Conservation (phyloP, 2,797 vertebrate genomes). For the Chlorospingus flavigularis region DNA sequence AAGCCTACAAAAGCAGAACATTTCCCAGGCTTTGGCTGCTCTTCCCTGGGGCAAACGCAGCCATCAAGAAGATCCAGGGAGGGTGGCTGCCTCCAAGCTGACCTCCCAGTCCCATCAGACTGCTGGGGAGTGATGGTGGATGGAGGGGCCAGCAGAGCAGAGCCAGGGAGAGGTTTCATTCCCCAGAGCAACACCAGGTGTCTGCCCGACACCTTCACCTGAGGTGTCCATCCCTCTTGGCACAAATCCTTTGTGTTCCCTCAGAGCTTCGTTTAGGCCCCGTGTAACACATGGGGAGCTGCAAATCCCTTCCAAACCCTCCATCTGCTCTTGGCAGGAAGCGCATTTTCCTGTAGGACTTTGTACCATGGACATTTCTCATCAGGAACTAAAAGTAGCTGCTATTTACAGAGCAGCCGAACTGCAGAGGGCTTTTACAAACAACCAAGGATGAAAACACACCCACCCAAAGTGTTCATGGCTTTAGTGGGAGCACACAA, state of each 20-base stretch:
- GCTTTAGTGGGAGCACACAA: neutral
- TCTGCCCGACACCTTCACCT: neutral
- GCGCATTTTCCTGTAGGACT: neutral
- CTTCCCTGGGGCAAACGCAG: neutral
- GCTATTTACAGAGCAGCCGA: neutral
- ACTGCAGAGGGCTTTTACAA: neutral
- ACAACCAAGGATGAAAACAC: neutral
- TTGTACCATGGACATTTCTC: neutral
- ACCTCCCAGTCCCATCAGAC: neutral
- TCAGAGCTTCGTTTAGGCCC: accelerated
- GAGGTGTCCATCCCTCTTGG: accelerated
- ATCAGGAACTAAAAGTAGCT: neutral
- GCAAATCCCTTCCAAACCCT: neutral
- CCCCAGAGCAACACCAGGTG: neutral
- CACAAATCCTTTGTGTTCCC: accelerated
- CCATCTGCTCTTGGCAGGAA: neutral
- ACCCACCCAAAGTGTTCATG: accelerated
- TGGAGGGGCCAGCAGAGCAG: neutral
- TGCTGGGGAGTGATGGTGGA: neutral
- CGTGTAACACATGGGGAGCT: accelerated
- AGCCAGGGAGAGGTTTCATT: neutral
- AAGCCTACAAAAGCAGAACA: neutral
- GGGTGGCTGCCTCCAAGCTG: accelerated
- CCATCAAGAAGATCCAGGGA: accelerated
- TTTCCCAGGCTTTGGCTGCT: neutral